These are phyloP conservation scores for Tillus elongatus DNA, from an alignment of 2,888 invertebrate species.

Conservation along the genomic window DNA sequence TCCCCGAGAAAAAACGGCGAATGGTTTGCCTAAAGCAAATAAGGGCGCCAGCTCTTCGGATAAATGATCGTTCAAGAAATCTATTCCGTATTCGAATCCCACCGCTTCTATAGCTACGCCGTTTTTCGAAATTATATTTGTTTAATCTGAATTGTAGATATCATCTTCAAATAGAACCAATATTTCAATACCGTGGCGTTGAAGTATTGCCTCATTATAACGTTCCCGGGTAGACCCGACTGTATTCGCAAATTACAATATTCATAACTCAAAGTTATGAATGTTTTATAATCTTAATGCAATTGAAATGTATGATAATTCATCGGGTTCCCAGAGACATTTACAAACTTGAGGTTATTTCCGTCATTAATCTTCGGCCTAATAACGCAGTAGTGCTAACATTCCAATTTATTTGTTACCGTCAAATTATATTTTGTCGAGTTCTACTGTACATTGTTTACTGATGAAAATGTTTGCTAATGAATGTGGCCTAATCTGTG, in stretches of 20 bases:
- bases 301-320: too few relatives aligned
- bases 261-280: not conserved
- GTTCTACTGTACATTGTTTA: too few relatives aligned
- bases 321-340: too few relatives aligned
- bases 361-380: too few relatives aligned
- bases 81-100: slow-evolving; percentile 30
- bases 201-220: slow-evolving; percentile 2
- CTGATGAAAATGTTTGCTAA: too few relatives aligned
- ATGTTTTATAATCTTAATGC: not conserved
- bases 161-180: slow-evolving; percentile 16
- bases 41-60: slow-evolving; percentile 32
- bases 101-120: slow-evolving; percentile 31
- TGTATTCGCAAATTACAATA: slow-evolving; percentile 1
- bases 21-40: slow-evolving; percentile 32
- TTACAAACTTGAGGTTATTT: too few relatives aligned
- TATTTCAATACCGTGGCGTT: not conserved
- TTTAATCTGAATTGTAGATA: slow-evolving; percentile 42
- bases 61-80: slow-evolving; percentile 31
- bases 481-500: too few relatives aligned
- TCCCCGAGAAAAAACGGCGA: slow-evolving; percentile 19
- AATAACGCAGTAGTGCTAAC: too few relatives aligned
- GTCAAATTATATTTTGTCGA: too few relatives aligned
- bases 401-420: too few relatives aligned
- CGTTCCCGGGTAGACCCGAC: too few relatives aligned
- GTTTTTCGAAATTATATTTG: slow-evolving; percentile 41